These are phyloP conservation scores for Strix occidentalis DNA, from an alignment of 2,797 vertebrate species.

Conservation along the genomic window DNA sequence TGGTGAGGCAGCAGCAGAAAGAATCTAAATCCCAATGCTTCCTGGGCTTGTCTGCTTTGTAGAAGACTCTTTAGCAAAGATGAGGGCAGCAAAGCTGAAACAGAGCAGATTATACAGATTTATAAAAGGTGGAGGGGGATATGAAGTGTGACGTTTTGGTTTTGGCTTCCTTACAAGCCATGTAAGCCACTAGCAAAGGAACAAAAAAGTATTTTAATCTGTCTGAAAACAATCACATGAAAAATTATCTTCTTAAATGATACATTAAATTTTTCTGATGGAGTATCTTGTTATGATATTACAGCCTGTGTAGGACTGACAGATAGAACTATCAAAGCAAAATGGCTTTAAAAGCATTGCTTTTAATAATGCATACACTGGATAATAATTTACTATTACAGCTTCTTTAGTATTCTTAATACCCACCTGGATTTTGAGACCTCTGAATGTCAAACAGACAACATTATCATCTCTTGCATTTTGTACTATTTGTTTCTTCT, in stretches of 20 bases:
- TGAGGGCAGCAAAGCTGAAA: neutral
- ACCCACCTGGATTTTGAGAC: neutral
- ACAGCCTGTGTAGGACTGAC: neutral
- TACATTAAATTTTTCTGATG: neutral
- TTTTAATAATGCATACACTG: neutral
- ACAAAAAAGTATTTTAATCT: neutral
- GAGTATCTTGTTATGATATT: neutral
- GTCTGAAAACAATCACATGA: neutral
- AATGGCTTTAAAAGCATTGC: neutral
- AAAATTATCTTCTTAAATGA: neutral
- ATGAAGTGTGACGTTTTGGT: neutral
- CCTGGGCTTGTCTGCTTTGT: neutral
- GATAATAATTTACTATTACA: neutral
- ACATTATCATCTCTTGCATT: neutral
- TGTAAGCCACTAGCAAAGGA: neutral
- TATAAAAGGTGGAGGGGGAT: neutral
- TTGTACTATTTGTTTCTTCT: neutral
- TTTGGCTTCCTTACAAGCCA: neutral
- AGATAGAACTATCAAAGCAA: neutral
- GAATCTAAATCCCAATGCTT: neutral
- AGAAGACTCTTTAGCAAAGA: neutral
- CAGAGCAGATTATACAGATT: no score
- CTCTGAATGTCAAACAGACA: neutral
- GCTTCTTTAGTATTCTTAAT: neutral
- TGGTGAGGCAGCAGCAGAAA: neutral